Conservation (phyloP, 2,113 vertebrate genomes). For the Jacana jacana region DNA sequence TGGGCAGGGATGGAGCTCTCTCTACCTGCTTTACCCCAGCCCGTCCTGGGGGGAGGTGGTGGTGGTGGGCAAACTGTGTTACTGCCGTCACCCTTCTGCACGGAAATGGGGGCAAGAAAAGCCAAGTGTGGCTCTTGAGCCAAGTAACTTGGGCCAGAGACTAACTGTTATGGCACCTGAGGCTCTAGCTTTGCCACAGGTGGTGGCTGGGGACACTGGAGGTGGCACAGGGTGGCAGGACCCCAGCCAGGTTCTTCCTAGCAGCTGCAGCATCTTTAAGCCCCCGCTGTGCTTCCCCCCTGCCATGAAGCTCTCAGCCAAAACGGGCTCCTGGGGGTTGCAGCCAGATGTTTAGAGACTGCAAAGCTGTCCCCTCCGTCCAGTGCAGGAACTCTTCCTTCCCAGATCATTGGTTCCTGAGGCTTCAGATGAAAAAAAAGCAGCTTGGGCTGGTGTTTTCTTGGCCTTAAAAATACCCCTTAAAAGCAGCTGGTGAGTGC, state of each 20-base stretch:
- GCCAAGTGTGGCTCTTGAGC: not conserved
- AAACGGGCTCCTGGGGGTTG: not conserved
- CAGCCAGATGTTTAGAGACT: not conserved
- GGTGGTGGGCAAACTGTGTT: no score
- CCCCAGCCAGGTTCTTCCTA: not conserved
- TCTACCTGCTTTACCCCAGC: not conserved
- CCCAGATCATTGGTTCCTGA: fast-evolving
- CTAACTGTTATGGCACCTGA: fast-evolving
- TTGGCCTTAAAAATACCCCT: not conserved
- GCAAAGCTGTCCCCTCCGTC: not conserved
- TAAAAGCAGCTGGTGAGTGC: not conserved
- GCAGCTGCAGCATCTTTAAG: not conserved
- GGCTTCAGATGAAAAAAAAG: not conserved
- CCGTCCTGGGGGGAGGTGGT: not conserved
- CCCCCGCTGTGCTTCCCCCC: not conserved
- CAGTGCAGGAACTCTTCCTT: not conserved
- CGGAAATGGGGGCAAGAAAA: not conserved
- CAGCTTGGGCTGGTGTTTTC: not conserved
- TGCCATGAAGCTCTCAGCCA: fast-evolving
- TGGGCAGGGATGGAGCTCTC: not conserved
- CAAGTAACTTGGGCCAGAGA: no score
- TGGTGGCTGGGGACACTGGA: fast-evolving
- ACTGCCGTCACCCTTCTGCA: fast-evolving
- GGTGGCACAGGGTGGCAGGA: not conserved
- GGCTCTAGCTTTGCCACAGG: fast-evolving